Percentiles rank a stretch among this genome's conserved stretches.
Evolutionary conservation across 30 jellyfish, hydroid and myxozoan species (phyloP).

Genomic region (Aurelia aurita): DNA sequence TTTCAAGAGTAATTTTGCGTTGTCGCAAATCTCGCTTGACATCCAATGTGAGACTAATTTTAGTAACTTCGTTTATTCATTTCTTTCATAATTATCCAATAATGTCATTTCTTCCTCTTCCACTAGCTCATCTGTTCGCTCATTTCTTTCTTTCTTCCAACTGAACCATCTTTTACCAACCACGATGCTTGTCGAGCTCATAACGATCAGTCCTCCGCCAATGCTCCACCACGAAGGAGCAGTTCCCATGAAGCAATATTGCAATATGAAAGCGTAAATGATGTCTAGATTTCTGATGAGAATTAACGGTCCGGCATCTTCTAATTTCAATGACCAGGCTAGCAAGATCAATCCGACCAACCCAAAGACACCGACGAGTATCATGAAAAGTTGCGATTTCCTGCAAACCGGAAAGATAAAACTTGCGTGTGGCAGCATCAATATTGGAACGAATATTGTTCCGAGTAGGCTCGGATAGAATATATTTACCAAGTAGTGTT

Average conservation of each 20-base stretch:
- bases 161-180: constrained; percentile 58
- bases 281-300: constrained; percentile 82
- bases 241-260: constrained; percentile 44
- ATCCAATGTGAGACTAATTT: too few species aligned
- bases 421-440: constrained; percentile 52
- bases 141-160: constrained; percentile 6
- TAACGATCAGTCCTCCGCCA: constrained; percentile 66
- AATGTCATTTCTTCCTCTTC: constrained; percentile 22
- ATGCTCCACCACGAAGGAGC: constrained; percentile 70
- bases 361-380: constrained; percentile 74
- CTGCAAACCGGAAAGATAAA: constrained; percentile 64
- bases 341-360: constrained; percentile 52
- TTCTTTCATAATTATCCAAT: not conserved
- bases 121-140: not conserved
- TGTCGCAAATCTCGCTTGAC: too few species aligned
- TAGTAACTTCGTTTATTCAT: too few species aligned
- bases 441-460: constrained; percentile 41
- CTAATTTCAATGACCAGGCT: constrained; percentile 71
- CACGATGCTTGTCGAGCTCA: constrained; percentile 41
- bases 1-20: too few species aligned
- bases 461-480: constrained; percentile 86
- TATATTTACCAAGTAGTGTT: constrained; percentile 49
- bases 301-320: constrained; percentile 83
- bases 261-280: constrained; percentile 79
- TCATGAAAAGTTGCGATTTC: constrained; percentile 29